Base-by-base conservation (phyloP, 1,140 invertebrate genomes). In the Anastrepha ludens region DNA sequence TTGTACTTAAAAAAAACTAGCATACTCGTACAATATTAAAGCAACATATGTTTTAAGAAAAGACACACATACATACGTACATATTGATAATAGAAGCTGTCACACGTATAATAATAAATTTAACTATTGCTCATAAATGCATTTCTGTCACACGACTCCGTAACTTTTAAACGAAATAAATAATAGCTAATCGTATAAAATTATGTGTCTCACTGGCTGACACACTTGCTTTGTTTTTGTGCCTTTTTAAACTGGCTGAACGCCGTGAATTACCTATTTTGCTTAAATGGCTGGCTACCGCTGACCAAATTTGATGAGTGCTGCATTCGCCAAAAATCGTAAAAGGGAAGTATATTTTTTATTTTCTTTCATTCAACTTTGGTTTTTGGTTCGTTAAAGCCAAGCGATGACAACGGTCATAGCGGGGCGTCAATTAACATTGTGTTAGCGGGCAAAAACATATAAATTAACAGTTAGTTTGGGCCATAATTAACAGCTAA, bases 401-500 rank as follows among this genome's bases (percentile, higher is more conserved):
- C 7, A 81, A 17, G 74, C 74, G 74, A 50, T 55, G 74, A 81
- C 74, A 55, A 47, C 47, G 20, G 15, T 50, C 50, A 29, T 81
- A 81, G 74, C 74, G 74, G 74, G 74, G 74, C 74, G 74, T 81
- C 74, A 81, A 81, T 81, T 81, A 81, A 47, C 74, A 81, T 58
- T 81, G 47, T 81, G 74, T 50, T 81, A 6, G 47, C 7, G n/a
- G 74, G 17, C 41, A 81, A 81, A 55, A 81, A 81, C 74, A 81
- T 81, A 81, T 81, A 81, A 81, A 81, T 86, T 62, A 86, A 86
- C 85, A 44, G 85, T 86, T 62, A 86, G 11, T 62, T 59, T 60
- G 41, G 85, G 20, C 58, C 29, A 86, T 86, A 86, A 86, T 86
- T 86, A 62, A 62, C 85, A 86, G 85, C 62, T 86, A 86, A 86